A percentile compares a stretch with the other conserved stretches of the same genome.
Evolutionary conservation across 2,888 invertebrate species (phyloP).

Genomic region (Chironomus riparius): DNA sequence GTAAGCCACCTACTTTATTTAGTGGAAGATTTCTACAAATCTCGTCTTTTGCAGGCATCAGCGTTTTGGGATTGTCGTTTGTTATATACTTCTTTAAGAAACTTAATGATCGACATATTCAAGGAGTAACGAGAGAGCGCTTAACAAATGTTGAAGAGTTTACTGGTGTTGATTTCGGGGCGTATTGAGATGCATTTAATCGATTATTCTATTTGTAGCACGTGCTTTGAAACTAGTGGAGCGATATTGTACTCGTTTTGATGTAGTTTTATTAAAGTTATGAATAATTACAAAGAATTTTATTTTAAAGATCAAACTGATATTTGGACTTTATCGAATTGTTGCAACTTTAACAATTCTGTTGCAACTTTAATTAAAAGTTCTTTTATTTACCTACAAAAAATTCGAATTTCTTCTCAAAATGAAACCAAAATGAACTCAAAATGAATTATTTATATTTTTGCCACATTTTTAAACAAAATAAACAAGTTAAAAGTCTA

Average conservation of each 20-base stretch:
- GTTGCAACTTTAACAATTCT: too few species aligned
- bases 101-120: neutral
- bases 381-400: too few species aligned
- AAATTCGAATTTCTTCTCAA: too few species aligned
- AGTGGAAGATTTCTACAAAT: neutral
- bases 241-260: neutral
- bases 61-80: neutral
- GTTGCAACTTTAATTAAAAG: too few species aligned
- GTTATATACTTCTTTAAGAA: constrained; percentile 13
- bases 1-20: neutral
- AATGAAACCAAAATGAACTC: too few species aligned
- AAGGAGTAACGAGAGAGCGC: neutral
- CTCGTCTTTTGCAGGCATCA: neutral
- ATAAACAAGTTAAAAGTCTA: too few species aligned
- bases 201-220: neutral
- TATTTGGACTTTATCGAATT: too few species aligned
- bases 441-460: too few species aligned
- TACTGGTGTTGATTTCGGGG: constrained; percentile 8
- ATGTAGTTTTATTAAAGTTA: too few species aligned
- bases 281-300: too few species aligned
- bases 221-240: neutral
- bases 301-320: too few species aligned
- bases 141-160: constrained; percentile 7
- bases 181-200: constrained; percentile 3
- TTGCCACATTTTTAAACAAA: too few species aligned